Base-by-base conservation (phyloP, 2,113 vertebrate species). In the Hystrix cristata region DNA sequence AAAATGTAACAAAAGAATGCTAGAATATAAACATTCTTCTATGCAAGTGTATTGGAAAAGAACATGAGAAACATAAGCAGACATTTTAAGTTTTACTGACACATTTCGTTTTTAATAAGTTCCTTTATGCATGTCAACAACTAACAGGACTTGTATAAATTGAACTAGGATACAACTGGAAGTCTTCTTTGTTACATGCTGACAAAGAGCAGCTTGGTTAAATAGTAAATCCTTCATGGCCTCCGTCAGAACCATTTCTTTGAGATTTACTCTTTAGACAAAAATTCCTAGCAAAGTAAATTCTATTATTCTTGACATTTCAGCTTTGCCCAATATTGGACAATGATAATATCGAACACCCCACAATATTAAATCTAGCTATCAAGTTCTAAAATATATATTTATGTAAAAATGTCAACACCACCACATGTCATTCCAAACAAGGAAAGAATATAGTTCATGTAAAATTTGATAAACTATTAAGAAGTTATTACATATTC, bases 81-180 rank as follows among this genome's bases (percentile, higher is more conserved):
- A 53, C 31, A 86, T 53, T 96, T 98, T 96, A 96, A 97, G 92
- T 97, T 97, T 81, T 97, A 94, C 64, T 98, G 96, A 97, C 94
- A 96, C 94, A 97, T 98, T 98, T 96, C 94, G 94, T 96, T 98
- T 95, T 97, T 96, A 97, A 97, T 98, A 95, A 95, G 94, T 97
- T 96, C 96, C 92, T 96, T 97, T 96, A 94, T 96, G 90, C 59
- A 95, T 90, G 78, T 94, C 90, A 93, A 90, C 90, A 94, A 82
- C 87, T 81, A 95, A 95, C 57, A 94, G 88, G 11, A 87, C 67
- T 95, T 95, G 78, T 87, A 95, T 97, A 97, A 97, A 97, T 82
- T 90, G 91, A 95, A 97, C 82, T 84, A 85, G 64, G 82, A 93
- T 90, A 91, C 72, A 96, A 95, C 86, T 71, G 59, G 57, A 91